These are phyloP conservation scores for Sapajus apella DNA, from an alignment of 2,113 vertebrate species.

Conservation along the genomic window DNA sequence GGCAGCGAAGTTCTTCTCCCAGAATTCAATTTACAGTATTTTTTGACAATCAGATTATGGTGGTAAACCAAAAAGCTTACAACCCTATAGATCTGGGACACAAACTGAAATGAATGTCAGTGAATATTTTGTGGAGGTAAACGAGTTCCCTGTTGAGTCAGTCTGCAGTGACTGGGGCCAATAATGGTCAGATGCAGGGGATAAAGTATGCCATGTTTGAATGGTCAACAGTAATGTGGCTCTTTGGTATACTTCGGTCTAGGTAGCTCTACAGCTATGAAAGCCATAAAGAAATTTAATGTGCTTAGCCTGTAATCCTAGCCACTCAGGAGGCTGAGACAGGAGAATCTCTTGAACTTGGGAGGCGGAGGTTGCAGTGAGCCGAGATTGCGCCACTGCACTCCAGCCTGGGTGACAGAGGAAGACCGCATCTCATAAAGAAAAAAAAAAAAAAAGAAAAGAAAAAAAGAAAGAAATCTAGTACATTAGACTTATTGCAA, in stretches of 20 bases:
- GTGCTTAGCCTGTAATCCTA: background rate
- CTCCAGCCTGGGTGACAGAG: too few species aligned
- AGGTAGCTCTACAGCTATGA: background rate
- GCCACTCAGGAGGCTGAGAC: too few species aligned
- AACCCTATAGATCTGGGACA: background rate
- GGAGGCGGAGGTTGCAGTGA: too few species aligned
- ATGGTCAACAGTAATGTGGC: background rate
- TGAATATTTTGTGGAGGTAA: background rate
- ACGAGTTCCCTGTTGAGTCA: background rate
- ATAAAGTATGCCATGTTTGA: constrained; percentile 7
- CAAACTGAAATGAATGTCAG: background rate
- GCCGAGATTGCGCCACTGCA: too few species aligned
- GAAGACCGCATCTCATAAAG: too few species aligned
- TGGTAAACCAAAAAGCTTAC: background rate
- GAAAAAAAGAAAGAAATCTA: background rate
- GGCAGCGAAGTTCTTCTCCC: background rate
- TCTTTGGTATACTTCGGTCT: background rate
- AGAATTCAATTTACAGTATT: background rate
- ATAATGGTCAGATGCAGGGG: background rate
- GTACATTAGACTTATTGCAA: background rate
- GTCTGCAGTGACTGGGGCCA: background rate
- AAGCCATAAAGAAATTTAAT: background rate
- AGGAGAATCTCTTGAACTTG: too few species aligned
- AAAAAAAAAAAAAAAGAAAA: too few species aligned
- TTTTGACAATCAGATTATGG: background rate